Evolutionary conservation across 2,113 vertebrate genomes (phyloP).

Genomic region (Mormyrus lacerda): DNA sequence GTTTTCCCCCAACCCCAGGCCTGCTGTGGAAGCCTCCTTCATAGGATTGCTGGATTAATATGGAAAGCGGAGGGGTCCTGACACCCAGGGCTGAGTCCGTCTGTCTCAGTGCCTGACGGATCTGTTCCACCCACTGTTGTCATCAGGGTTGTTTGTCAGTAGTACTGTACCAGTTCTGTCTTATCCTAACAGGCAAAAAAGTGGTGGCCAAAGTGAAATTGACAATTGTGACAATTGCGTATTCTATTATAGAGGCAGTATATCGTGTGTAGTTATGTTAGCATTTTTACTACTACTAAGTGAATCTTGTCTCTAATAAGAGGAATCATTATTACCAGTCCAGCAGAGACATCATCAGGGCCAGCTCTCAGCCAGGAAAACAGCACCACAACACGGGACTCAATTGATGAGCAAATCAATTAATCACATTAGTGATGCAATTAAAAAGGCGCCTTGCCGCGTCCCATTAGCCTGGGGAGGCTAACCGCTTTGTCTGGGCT

Average conservation of each 20-base stretch:
- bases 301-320: background rate
- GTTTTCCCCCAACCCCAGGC: background rate
- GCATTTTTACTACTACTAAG: background rate
- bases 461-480: slow-evolving; percentile 12
- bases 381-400: background rate
- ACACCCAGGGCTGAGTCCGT: background rate
- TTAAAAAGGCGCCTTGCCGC: slow-evolving; percentile 27
- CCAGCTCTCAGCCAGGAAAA: background rate
- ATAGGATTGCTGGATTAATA: background rate
- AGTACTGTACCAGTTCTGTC: background rate
- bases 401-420: slow-evolving; percentile 31
- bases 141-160: background rate
- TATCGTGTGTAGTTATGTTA: background rate
- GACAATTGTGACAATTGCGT: too few species aligned
- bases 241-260: background rate
- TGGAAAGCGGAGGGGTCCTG: background rate
- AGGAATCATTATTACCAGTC: background rate
- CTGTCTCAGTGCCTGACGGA: background rate
- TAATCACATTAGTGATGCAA: slow-evolving; percentile 35
- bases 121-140: background rate
- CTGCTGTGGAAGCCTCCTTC: background rate
- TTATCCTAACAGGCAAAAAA: background rate
- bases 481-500: background rate
- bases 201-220: background rate
- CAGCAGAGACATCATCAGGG: background rate